Conservation (phyloP, 2,113 vertebrate genomes). For the Canis aureus region DNA sequence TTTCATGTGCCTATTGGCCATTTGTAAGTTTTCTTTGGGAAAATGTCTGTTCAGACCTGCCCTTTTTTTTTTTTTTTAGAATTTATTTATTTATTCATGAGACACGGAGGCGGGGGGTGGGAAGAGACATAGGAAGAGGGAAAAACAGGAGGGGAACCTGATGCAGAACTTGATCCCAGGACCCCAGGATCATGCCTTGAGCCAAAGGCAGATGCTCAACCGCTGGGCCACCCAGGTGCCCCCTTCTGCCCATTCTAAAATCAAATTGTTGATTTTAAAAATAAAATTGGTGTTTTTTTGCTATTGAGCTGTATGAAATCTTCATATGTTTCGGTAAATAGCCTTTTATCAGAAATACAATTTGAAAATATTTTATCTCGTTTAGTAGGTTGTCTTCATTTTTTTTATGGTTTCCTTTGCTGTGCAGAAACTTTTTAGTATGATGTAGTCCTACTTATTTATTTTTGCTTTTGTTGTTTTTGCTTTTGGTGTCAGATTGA, state of each 20-base stretch:
- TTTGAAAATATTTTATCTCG: background rate
- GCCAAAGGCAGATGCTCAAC: no score
- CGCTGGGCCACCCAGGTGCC: no score
- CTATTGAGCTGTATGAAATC: background rate
- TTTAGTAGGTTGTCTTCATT: background rate
- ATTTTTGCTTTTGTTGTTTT: background rate
- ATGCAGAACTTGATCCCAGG: no score
- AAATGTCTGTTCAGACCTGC: background rate
- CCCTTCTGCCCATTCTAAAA: background rate
- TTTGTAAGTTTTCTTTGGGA: background rate
- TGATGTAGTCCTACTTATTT: background rate
- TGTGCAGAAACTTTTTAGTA: background rate
- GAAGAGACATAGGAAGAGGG: no score
- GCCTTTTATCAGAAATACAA: background rate
- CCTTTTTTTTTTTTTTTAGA: no score
- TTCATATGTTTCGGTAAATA: background rate
- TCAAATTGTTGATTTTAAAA: background rate
- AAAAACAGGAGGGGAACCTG: no score
- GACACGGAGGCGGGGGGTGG: no score
- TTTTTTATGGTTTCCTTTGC: background rate
- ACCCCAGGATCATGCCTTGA: no score
- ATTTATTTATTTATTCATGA: no score
- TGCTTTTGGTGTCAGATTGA: background rate
- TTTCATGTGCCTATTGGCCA: background rate
- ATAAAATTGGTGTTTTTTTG: background rate